Conservation (phyloP, 2,797 vertebrate genomes). For the Hylomyscus alleni region DNA sequence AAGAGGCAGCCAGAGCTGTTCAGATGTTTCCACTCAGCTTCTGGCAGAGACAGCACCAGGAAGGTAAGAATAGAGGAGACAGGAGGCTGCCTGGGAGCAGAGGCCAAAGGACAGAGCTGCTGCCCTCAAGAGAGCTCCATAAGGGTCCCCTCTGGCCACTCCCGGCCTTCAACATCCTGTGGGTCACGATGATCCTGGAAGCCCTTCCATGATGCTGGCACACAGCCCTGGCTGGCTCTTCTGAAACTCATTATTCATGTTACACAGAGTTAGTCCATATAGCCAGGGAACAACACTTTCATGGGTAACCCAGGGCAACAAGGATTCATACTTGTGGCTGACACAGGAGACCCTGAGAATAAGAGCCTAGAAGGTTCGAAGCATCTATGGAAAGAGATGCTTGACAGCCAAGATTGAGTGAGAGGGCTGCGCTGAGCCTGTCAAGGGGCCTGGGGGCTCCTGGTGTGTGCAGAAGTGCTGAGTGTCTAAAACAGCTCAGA, state of each 20-base stretch:
- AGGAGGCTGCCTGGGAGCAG: fast-evolving
- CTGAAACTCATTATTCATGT: neutral
- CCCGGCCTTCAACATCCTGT: fast-evolving
- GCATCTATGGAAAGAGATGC: neutral
- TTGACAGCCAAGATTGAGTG: neutral
- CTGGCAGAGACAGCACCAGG: conserved; percentile 69
- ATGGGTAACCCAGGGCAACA: neutral
- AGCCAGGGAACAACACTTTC: conserved; percentile 27
- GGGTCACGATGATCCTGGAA: fast-evolving
- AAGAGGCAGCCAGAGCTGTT: conserved; percentile 79
- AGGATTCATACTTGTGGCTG: fast-evolving
- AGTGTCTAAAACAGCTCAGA: neutral
- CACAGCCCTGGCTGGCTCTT: neutral
- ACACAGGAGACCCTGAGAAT: neutral
- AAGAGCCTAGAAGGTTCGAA: neutral
- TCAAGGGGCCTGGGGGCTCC: neutral
- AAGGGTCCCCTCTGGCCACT: neutral
- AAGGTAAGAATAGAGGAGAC: neutral
- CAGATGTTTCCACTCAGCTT: conserved; percentile 86
- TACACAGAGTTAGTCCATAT: neutral
- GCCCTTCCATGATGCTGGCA: neutral
- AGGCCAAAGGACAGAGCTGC: too few species aligned
- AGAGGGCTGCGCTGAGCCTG: neutral
- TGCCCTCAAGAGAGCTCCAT: fast-evolving
- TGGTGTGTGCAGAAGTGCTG: too few species aligned